Base-by-base conservation (phyloP, 2,797 vertebrate genomes). In the Odontamblyopus rebecca region DNA sequence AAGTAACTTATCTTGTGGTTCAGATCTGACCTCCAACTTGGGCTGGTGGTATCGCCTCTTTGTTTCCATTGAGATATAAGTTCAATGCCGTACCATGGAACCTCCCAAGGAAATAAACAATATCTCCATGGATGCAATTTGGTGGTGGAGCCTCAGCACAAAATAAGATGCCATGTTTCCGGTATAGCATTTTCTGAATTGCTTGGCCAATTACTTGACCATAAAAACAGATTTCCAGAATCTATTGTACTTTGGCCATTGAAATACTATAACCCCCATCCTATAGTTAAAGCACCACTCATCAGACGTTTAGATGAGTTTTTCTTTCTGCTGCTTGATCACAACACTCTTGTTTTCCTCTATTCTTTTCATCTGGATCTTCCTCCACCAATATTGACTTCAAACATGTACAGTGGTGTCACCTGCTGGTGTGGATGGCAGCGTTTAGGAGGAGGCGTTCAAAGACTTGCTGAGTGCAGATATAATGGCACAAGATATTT, bases 401-500 rank as follows among this genome's bases (percentile, higher is more conserved):
- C 69, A 67, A 68, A 68, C 67, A 12, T 13, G 30, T 73, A 77
- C 73, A 80, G 83, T 72, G 73, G 87, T 91, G 89, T 89, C 86
- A 85, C 77, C 82, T 86, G 73, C 82, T 91, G 83, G 85, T 81
- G 72, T 84, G 85, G 77, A 90, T 93, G 92, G 90, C 85, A 87
- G 89, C 88, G 79, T 85, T 88, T 90, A 85, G 78, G 89, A 91
- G 88, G 85, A 86, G 87, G 78, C 89, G 84, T 87, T 89, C 86
- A 87, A 93, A 92, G 87, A 93, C 89, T 83, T 90, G 89, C 88
- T 86, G 88, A 92, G 84, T 86, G 86, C 91, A 90, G 86, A 92
- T 91, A 88, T 90, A 89, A 89, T 86, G 85, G 87, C 87, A 78
- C 30, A 76, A 80, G 89, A 87, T 92, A 85, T 92, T 91, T 92